Conservation (phyloP, 2,797 vertebrate genomes). For the Pantherophis vulpinus region DNA sequence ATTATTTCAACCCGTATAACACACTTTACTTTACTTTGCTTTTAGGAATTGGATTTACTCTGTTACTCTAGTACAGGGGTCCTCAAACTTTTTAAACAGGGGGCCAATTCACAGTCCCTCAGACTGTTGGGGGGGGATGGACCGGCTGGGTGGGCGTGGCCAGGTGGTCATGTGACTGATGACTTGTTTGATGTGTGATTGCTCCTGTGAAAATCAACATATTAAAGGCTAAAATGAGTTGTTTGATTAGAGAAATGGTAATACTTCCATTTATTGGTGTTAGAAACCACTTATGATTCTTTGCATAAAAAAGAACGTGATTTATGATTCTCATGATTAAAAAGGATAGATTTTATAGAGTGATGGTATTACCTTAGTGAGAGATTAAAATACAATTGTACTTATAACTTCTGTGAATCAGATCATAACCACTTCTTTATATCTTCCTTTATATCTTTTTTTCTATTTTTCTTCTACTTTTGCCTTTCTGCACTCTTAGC, state of each 20-base stretch:
- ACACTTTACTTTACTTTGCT: not conserved
- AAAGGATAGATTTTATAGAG: not conserved
- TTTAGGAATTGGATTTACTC: not conserved
- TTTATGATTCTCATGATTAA: not conserved
- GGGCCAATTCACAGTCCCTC: too few species aligned
- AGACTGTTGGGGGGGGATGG: too few species aligned
- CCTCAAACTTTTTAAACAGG: too few species aligned
- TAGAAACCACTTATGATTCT: not conserved
- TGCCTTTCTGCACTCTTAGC: not conserved
- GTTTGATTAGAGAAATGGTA: not conserved
- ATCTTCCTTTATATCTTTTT: not conserved
- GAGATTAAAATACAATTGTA: not conserved
- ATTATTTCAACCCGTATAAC: not conserved
- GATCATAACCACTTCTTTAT: not conserved
- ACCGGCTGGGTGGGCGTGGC: too few species aligned
- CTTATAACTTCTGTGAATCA: not conserved
- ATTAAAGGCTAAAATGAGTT: not conserved
- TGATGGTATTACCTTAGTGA: not conserved
- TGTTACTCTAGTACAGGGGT: accelerated
- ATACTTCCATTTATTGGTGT: not conserved
- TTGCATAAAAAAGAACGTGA: not conserved
- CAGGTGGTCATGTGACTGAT: too few species aligned
- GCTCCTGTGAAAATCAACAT: not conserved
- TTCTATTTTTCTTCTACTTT: not conserved
- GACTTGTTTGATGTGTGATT: not conserved